A percentile compares a stretch with the other conserved stretches of the same genome.
Evolutionary conservation across 1,140 invertebrate genomes (phyloP).

Genomic region (Saccostrea echinata): DNA sequence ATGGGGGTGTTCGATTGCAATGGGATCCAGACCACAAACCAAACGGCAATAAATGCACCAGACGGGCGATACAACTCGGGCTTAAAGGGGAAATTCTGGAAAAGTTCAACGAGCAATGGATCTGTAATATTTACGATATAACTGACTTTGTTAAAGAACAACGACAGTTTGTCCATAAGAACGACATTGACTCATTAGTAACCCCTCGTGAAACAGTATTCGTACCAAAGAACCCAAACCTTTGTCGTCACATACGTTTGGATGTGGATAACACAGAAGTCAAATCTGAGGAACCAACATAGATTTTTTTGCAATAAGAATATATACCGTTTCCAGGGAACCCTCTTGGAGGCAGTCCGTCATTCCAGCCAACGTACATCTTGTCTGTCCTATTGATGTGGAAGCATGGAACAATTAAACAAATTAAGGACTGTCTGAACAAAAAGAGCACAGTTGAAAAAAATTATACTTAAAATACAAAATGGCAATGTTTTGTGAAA

Average conservation of each 20-base stretch:
- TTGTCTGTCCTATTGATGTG: background rate
- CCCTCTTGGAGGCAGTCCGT: too few relatives aligned
- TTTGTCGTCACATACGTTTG: background rate
- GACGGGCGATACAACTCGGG: constrained; percentile 77
- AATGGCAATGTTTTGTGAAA: too few relatives aligned
- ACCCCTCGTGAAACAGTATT: constrained; percentile 65
- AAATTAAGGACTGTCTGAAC: too few relatives aligned
- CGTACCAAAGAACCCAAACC: background rate
- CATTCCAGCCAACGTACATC: background rate
- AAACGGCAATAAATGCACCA: constrained; percentile 60
- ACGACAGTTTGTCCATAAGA: constrained; percentile 55
- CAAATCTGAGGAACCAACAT: background rate
- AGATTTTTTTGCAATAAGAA: background rate
- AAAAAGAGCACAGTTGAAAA: too few relatives aligned
- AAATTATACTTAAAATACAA: too few relatives aligned
- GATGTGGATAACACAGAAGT: background rate
- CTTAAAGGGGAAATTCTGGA: constrained; percentile 69
- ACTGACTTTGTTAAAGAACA: constrained; percentile 73
- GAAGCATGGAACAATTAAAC: too few relatives aligned
- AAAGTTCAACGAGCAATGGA: constrained; percentile 47
- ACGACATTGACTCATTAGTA: constrained; percentile 51
- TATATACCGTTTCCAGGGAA: too few relatives aligned
- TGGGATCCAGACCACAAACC: constrained; percentile 79
- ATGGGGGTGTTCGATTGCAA: constrained; percentile 72
- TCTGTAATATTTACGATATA: constrained; percentile 72